Percentiles rank a stretch among this genome's conserved stretches.
Evolutionary conservation across 1,140 invertebrate genomes (phyloP).

Genomic region (Vollenhovia emeryi): DNA sequence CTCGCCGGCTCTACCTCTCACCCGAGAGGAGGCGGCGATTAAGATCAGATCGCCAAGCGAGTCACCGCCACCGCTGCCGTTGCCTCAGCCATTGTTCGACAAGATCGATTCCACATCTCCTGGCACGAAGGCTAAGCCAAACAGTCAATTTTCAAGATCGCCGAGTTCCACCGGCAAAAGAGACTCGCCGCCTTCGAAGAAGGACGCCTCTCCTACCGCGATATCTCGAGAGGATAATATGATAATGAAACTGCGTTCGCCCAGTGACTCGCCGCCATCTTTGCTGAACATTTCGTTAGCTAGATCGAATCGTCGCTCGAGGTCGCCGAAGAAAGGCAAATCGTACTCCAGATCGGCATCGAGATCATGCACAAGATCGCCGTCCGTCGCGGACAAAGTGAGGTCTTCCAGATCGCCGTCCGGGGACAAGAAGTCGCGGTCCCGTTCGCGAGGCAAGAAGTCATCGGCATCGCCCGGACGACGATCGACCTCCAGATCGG

Average conservation of each 20-base stretch:
- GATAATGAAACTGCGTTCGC: constrained; percentile 64
- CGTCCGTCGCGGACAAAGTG: constrained; percentile 58
- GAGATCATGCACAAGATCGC: constrained; percentile 75
- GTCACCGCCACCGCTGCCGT: constrained; percentile 66
- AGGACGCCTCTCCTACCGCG: constrained; percentile 43
- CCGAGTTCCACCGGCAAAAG: constrained; percentile 46
- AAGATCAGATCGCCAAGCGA: constrained; percentile 78
- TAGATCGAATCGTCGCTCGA: constrained; percentile 33
- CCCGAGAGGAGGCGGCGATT: constrained; percentile 77
- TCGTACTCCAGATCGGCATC: constrained; percentile 77
- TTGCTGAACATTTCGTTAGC: constrained; percentile 26
- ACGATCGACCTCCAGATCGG: constrained; percentile 45
- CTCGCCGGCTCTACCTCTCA: constrained; percentile 78
- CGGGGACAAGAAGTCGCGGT: constrained; percentile 64
- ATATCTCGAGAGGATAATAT: neutral
- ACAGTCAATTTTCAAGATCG: constrained; percentile 43
- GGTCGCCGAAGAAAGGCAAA: constrained; percentile 63
- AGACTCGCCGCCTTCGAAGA: constrained; percentile 62
- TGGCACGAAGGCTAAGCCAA: constrained; percentile 38
- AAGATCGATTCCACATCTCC: constrained; percentile 50
- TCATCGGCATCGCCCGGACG: constrained; percentile 58
- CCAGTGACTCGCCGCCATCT: constrained; percentile 70
- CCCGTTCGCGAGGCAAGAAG: constrained; percentile 65
- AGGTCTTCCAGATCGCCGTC: constrained; percentile 71
- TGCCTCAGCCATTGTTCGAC: constrained; percentile 22